Evolutionary conservation across 2,797 vertebrate genomes (phyloP).

Genomic region (Dendrocincla fuliginosa): DNA sequence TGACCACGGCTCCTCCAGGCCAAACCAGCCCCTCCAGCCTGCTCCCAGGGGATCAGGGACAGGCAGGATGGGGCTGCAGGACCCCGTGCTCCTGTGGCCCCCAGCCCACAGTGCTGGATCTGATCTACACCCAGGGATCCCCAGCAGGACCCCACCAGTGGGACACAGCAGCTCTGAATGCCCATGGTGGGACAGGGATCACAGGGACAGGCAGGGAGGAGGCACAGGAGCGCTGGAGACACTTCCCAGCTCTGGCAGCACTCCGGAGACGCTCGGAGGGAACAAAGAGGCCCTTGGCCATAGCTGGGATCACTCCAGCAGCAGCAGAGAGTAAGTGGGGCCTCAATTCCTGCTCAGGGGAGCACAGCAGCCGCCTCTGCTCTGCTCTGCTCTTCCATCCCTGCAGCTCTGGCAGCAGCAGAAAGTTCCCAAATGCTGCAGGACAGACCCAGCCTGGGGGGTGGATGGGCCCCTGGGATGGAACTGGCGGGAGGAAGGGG

Average conservation of each 20-base stretch:
- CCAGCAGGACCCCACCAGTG: accelerated
- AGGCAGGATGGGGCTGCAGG: background rate
- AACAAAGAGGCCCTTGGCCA: conserved; percentile 50
- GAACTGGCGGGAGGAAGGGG: background rate
- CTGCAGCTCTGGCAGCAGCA: background rate
- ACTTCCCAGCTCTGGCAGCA: background rate
- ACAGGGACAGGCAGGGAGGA: accelerated
- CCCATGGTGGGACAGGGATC: accelerated
- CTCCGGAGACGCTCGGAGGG: background rate
- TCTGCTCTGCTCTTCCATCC: background rate
- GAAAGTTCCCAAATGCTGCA: accelerated
- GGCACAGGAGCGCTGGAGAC: background rate
- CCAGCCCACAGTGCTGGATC: background rate
- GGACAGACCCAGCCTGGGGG: background rate
- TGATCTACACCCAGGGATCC: accelerated
- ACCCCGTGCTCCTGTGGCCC: accelerated
- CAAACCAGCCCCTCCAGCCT: background rate
- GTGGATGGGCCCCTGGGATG: accelerated
- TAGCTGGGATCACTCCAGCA: background rate
- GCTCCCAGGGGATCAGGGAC: accelerated
- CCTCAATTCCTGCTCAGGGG: background rate
- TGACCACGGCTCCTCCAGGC: background rate
- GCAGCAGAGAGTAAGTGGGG: background rate
- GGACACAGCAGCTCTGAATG: background rate
- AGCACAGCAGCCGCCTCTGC: background rate